A percentile compares a stretch with the other conserved stretches of the same genome.
These are phyloP conservation scores for Ornithoptera alexandrae DNA, from an alignment of 2,888 invertebrate genomes.

Conservation along the genomic window DNA sequence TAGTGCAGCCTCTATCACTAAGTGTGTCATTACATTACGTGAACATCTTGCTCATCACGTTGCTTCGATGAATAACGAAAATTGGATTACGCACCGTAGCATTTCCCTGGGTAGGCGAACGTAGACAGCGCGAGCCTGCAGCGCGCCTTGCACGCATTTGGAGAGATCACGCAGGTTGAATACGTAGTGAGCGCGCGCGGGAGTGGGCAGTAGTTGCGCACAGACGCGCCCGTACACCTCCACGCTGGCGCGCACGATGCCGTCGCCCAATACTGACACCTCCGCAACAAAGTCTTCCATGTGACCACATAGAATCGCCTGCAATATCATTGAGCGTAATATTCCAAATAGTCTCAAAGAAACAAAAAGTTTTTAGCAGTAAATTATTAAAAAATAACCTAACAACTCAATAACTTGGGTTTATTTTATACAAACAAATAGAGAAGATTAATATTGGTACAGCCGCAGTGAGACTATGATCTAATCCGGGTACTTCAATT, in stretches of 20 bases:
- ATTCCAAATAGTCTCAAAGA: not conserved
- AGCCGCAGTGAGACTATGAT: no score
- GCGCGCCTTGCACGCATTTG: conserved; percentile 93
- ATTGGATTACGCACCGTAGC: conserved; percentile 65
- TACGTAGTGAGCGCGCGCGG: conserved; percentile 94
- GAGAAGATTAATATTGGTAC: no score
- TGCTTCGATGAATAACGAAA: no score
- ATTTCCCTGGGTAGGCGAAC: conserved; percentile 84
- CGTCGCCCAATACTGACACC: conserved; percentile 83
- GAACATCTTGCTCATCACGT: no score
- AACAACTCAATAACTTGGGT: no score
- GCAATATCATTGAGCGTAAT: conserved; percentile 29
- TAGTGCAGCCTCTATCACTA: no score
- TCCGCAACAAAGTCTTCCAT: conserved; percentile 87
- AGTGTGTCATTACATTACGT: no score
- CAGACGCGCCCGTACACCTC: conserved; percentile 90
- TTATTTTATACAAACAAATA: no score
- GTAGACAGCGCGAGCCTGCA: conserved; percentile 88
- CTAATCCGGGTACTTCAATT: no score
- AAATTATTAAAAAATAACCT: no score
- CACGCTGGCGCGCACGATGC: conserved; percentile 90
- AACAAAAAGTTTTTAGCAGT: not conserved
- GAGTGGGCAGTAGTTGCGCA: conserved; percentile 91
- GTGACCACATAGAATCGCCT: conserved; percentile 87
- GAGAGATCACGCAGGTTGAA: conserved; percentile 95